These are phyloP conservation scores for Proterorhinus semilunaris DNA, from an alignment of 2,113 vertebrate species.

Conservation along the genomic window DNA sequence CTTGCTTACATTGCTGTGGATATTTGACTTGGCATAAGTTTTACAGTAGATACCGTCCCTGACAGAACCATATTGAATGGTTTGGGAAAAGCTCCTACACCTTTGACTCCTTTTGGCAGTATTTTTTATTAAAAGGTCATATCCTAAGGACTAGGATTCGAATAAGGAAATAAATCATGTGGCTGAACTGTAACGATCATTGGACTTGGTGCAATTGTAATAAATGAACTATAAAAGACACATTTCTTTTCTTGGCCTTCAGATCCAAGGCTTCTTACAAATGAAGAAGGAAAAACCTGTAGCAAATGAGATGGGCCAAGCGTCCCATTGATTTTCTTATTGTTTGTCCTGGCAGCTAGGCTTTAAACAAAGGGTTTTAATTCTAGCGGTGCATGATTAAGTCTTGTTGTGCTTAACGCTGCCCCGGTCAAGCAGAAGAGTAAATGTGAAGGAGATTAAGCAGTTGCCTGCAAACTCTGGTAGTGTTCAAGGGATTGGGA, in stretches of 20 bases:
- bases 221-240: constrained; percentile 80
- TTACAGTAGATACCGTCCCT: not conserved
- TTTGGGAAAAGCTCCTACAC: not conserved
- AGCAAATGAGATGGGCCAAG: constrained; percentile 80
- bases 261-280: constrained; percentile 67
- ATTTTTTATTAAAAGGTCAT: constrained; percentile 58
- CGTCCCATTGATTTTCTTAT: constrained; percentile 94
- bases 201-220: constrained; percentile 81
- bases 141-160: constrained; percentile 59
- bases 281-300: constrained; percentile 81
- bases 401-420: constrained; percentile 81
- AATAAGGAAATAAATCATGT: constrained; percentile 75
- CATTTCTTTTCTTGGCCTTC: constrained; percentile 70
- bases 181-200: constrained; percentile 71
- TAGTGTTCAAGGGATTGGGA: too few species aligned
- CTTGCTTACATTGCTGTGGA: not conserved
- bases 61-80: not conserved
- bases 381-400: constrained; percentile 93
- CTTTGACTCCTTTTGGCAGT: not conserved
- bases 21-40: not conserved
- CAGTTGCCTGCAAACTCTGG: not conserved
- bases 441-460: constrained; percentile 25
- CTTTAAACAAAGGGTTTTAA: constrained; percentile 95
- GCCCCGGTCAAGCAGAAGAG: constrained; percentile 37
- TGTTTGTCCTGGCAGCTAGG: constrained; percentile 83